Evolutionary conservation across 1,140 invertebrate genomes (phyloP).

Genomic region (Maniola jurtina): DNA sequence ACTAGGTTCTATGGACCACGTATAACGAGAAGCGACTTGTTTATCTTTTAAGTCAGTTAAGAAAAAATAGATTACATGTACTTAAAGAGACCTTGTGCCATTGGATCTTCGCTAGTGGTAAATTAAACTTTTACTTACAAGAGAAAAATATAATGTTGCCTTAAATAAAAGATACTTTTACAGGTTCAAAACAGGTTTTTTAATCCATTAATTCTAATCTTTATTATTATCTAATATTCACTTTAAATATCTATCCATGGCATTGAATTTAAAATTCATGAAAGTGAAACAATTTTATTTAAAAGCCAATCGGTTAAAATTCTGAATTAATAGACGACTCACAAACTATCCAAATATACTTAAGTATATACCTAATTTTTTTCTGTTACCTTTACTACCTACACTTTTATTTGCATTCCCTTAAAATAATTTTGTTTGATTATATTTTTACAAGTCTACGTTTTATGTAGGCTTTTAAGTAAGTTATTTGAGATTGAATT

Average conservation of each 20-base stretch:
- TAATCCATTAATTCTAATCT: background rate
- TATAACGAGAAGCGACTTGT: no score
- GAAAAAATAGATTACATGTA: background rate
- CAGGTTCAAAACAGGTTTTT: background rate
- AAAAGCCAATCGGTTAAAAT: no score
- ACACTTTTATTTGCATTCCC: constrained; percentile 31
- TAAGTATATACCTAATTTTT: background rate
- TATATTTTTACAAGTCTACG: constrained; percentile 54
- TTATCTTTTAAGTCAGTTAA: no score
- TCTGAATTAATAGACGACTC: background rate
- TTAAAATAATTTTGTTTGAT: constrained; percentile 25
- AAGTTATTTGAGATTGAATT: constrained; percentile 65
- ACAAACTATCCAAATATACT: background rate
- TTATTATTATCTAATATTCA: no score
- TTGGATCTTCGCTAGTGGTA: constrained; percentile 6
- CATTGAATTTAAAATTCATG: no score
- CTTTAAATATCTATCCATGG: no score
- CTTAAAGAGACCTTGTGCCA: background rate
- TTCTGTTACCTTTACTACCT: constrained; percentile 1
- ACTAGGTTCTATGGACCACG: no score
- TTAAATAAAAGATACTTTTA: background rate
- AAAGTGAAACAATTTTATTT: no score
- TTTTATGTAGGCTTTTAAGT: constrained; percentile 73
- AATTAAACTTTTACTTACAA: no score
- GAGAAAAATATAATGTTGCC: background rate